phyloP scores from a whole-genome alignment of 2,888 invertebrate genomes.

The Stenodema calcarata region DNA sequence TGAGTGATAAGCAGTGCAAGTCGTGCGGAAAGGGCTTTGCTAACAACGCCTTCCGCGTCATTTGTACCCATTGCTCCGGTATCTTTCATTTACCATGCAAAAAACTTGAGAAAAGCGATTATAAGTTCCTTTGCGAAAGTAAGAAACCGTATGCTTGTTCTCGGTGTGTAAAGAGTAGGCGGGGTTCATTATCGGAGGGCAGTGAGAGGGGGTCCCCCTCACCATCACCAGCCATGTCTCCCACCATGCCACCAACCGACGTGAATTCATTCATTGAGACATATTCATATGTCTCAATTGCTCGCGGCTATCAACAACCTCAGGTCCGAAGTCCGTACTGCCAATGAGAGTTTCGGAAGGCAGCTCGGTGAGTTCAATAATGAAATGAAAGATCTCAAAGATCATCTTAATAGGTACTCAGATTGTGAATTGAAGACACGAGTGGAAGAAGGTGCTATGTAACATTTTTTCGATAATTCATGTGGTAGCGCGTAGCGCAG shows the following conservation, averaged over 20 bases:
- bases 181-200: neutral
- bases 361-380: neutral
- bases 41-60: neutral
- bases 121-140: neutral
- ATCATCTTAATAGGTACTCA: neutral
- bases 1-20: neutral
- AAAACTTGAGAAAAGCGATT: neutral
- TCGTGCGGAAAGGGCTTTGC: neutral
- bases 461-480: no score
- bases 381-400: slow-evolving; percentile 5
- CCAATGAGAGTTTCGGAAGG: neutral
- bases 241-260: neutral
- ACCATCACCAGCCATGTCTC: no score
- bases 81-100: neutral
- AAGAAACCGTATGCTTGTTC: neutral
- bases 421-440: no score
- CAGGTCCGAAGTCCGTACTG: neutral
- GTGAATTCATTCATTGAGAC: no score
- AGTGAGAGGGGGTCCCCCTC: no score
- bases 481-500: no score
- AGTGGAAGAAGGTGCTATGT: no score
- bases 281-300: neutral
- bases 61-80: neutral
- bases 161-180: neutral
- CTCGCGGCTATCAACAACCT: neutral